A percentile compares a stretch with the other conserved stretches of the same genome.
Conservation (phyloP, 2,113 vertebrate genomes). For the Elgaria multicarinata region DNA sequence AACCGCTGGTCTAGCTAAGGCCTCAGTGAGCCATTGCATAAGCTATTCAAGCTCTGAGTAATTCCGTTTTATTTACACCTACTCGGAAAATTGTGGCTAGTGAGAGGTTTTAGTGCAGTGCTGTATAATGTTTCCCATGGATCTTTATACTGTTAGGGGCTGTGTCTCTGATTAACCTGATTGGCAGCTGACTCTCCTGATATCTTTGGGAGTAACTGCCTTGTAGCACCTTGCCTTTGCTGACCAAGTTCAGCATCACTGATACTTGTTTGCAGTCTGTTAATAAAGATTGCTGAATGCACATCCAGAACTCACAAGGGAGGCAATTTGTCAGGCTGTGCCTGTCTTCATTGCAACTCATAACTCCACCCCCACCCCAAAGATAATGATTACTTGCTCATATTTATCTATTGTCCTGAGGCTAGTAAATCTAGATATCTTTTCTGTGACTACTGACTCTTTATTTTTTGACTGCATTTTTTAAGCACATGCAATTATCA, state of each 20-base stretch:
- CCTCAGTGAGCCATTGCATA: background rate
- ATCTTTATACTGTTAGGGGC: background rate
- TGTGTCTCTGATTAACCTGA: rapidly evolving
- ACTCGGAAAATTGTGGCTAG: background rate
- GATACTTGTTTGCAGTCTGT: rapidly evolving
- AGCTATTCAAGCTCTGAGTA: rapidly evolving
- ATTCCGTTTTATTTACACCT: rapidly evolving
- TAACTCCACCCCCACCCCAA: conserved; percentile 25
- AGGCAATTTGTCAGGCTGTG: background rate
- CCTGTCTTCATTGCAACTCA: background rate
- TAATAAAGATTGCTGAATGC: background rate
- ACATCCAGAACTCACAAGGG: background rate
- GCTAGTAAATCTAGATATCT: conserved; percentile 51
- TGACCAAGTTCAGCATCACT: rapidly evolving
- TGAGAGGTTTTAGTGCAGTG: background rate
- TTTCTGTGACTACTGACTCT: conserved; percentile 51
- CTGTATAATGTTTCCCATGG: rapidly evolving
- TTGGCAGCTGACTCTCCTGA: rapidly evolving
- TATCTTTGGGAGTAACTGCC: background rate
- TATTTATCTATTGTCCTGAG: conserved; percentile 40
- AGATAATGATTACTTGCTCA: conserved; percentile 25
- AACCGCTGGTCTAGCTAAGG: no score
- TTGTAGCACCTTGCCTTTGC: background rate
- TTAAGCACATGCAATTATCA: background rate
- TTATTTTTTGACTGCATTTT: background rate